Conservation (phyloP, 2,113 vertebrate genomes). For the Cebus imitator region DNA sequence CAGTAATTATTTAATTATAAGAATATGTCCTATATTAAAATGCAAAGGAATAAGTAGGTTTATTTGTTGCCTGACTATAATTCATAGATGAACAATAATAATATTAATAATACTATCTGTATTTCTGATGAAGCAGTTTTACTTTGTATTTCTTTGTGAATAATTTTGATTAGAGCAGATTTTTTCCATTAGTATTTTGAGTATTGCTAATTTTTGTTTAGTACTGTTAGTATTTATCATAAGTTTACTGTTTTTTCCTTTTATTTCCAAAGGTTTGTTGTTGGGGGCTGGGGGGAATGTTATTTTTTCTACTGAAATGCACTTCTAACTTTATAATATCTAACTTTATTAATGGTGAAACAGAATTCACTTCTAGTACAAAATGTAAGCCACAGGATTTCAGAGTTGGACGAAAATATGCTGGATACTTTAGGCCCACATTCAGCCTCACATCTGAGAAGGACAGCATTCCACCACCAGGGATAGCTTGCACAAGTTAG, state of each 20-base stretch:
- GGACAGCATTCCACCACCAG: background rate
- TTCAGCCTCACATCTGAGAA: background rate
- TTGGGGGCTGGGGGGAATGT: too few relatives aligned
- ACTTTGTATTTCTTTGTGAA: slow-evolving; percentile 24
- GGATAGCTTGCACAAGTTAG: background rate
- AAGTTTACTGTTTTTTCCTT: background rate
- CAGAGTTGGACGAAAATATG: background rate
- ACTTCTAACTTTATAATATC: background rate
- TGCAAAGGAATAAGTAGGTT: background rate
- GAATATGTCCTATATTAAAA: background rate
- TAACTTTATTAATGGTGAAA: background rate
- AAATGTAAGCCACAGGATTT: background rate
- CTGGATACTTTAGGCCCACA: background rate
- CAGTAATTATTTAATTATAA: background rate
- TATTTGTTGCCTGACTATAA: background rate
- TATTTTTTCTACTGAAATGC: slow-evolving; percentile 10
- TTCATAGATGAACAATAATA: too few relatives aligned
- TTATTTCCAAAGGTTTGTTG: background rate
- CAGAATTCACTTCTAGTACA: slow-evolving; percentile 1
- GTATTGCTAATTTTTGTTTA: background rate
- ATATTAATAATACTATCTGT: background rate
- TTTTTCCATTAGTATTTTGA: background rate
- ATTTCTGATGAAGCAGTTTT: background rate
- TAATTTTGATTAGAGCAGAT: slow-evolving; percentile 7
- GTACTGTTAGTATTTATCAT: background rate